Evolutionary conservation across 2,888 invertebrate genomes (phyloP).

Genomic region (Polymixis flavicincta): DNA sequence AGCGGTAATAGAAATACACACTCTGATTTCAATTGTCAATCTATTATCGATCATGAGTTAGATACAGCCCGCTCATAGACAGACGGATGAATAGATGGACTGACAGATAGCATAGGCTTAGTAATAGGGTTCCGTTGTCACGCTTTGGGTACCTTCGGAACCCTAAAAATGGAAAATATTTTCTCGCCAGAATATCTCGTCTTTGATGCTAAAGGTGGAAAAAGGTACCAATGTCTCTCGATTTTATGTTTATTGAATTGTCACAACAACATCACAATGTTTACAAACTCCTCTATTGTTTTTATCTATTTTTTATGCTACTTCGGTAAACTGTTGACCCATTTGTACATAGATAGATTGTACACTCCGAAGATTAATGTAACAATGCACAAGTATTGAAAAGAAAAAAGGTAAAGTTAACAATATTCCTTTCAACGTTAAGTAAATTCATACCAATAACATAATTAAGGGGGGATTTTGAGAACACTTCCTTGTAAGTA

Average conservation of each 20-base stretch:
- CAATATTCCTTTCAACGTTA: constrained; percentile 13
- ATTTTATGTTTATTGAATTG: constrained; percentile 38
- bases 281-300: not conserved
- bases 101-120: no score
- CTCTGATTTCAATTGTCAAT: no score
- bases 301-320: constrained; percentile 7
- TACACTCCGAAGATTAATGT: constrained; percentile 67
- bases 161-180: constrained; percentile 14
- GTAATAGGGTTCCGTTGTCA: no score
- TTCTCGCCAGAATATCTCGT: constrained; percentile 14
- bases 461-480: constrained; percentile 12
- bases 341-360: constrained; percentile 64
- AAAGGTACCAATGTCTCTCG: constrained; percentile 17
- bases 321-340: constrained; percentile 65
- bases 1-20: no score
- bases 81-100: no score
- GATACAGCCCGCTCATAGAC: no score
- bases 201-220: constrained; percentile 19
- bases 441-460: constrained; percentile 23
- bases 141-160: no score
- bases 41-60: no score
- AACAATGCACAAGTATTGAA: not conserved
- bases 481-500: not conserved
- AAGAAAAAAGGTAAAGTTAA: constrained; percentile 11
- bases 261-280: constrained; percentile 10